Evolutionary conservation across 2,797 vertebrate species (phyloP).

Genomic region (Pseudotriccus pelzelni): DNA sequence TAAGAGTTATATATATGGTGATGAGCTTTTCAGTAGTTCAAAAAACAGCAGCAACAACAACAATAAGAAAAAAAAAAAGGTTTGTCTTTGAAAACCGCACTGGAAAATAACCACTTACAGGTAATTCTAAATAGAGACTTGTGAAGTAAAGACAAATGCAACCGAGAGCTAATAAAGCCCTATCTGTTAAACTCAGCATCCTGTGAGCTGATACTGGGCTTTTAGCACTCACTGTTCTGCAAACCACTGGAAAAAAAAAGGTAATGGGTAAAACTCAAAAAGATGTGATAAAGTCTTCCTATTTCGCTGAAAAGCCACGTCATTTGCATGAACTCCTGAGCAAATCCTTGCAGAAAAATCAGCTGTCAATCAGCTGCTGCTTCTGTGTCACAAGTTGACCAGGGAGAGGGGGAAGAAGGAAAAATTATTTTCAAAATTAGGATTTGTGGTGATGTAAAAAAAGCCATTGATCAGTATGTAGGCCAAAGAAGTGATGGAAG

Average conservation of each 20-base stretch:
- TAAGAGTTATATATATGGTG: background rate
- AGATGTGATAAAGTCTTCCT: constrained; percentile 44
- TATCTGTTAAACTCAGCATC: constrained; percentile 56
- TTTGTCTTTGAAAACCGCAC: constrained; percentile 33
- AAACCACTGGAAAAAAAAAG: constrained; percentile 69
- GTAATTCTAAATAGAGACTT: constrained; percentile 51
- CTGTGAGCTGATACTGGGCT: constrained; percentile 55
- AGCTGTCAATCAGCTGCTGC: constrained; percentile 26
- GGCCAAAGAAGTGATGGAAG: background rate
- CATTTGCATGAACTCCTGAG: background rate
- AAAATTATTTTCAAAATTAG: background rate
- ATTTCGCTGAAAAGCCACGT: constrained; percentile 28
- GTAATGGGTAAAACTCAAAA: constrained; percentile 67
- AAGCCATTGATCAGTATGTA: background rate
- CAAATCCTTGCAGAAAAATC: constrained; percentile 27
- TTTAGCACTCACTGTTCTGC: constrained; percentile 21
- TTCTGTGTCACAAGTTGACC: background rate
- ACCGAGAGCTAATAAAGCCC: constrained; percentile 30
- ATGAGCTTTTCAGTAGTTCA: background rate
- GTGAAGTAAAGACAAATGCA: constrained; percentile 39
- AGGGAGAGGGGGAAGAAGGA: fast-evolving
- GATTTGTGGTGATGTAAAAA: background rate
- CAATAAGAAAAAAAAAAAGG: background rate
- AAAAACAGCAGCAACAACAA: background rate
- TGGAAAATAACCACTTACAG: constrained; percentile 57